Conservation (phyloP, 1,140 invertebrate species). For the Philopotamus ludificatus region DNA sequence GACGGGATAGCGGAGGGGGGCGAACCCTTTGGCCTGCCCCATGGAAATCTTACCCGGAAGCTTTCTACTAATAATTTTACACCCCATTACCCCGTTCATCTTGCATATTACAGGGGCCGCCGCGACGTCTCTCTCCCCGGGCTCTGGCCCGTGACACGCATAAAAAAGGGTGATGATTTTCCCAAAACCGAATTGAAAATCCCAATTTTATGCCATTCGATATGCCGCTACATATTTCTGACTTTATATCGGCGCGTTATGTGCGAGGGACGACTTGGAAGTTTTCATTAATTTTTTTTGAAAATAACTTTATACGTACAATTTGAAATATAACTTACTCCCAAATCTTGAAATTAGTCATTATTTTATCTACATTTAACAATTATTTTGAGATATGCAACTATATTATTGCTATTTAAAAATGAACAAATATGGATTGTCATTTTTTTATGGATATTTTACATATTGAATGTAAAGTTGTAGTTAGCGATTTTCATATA, state of each 20-base stretch:
- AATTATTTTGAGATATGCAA: too few species aligned
- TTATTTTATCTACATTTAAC: too few species aligned
- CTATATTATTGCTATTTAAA: too few species aligned
- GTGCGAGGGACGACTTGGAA: slow-evolving; percentile 1
- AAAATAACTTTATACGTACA: too few species aligned
- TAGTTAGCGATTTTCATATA: too few species aligned
- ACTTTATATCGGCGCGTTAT: slow-evolving; percentile 38
- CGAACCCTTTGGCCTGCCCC: slow-evolving; percentile 23
- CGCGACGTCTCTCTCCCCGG: slow-evolving; percentile 19
- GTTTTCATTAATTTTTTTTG: too few species aligned
- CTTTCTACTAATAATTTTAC: slow-evolving; percentile 42
- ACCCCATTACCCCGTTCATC: slow-evolving; percentile 42
- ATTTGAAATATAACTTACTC: too few species aligned
- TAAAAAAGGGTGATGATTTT: slow-evolving; percentile 42
- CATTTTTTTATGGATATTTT: too few species aligned
- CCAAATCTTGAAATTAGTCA: too few species aligned
- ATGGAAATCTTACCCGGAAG: slow-evolving; percentile 38
- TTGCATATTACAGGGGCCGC: slow-evolving; percentile 40
- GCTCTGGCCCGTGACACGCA: slow-evolving; percentile 20
- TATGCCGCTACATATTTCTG: slow-evolving; percentile 42
- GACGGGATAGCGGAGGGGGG: slow-evolving; percentile 1
- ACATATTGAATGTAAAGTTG: too few species aligned
- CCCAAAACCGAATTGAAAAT: slow-evolving; percentile 43
- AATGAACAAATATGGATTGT: too few species aligned
- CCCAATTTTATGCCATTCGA: slow-evolving; percentile 42